Evolutionary conservation across 2,113 vertebrate genomes (phyloP).

Genomic region (Vombatus ursinus): DNA sequence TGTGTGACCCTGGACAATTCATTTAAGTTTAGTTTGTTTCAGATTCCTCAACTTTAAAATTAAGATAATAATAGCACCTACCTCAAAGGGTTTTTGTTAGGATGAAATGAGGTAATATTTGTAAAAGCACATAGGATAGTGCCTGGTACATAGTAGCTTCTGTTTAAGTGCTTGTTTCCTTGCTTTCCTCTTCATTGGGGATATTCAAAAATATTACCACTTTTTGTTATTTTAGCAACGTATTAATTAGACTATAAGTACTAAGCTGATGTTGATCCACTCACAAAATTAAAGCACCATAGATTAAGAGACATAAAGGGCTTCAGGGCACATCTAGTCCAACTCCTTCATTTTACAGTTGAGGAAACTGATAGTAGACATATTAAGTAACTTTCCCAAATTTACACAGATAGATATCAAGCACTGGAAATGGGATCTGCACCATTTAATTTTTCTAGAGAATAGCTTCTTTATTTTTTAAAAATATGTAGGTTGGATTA

Average conservation of each 20-base stretch:
- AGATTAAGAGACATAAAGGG: not conserved
- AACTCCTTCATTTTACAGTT: too few species aligned
- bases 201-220: not conserved
- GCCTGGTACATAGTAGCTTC: not conserved
- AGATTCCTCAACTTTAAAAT: not conserved
- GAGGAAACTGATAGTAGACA: too few species aligned
- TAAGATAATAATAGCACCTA: not conserved
- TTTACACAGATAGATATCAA: too few species aligned
- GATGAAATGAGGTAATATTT: not conserved
- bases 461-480: too few species aligned
- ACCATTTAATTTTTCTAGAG: too few species aligned
- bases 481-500: too few species aligned
- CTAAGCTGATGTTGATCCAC: not conserved
- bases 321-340: too few species aligned
- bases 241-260: not conserved
- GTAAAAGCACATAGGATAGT: not conserved
- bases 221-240: too few species aligned
- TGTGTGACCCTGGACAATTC: not conserved
- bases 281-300: not conserved
- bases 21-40: not conserved
- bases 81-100: not conserved
- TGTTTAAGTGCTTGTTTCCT: not conserved
- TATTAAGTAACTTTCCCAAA: too few species aligned
- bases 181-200: not conserved
- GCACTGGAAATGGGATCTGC: too few species aligned